Conservation (phyloP, 2,113 vertebrate genomes). For the Emydocephalus ijimae region DNA sequence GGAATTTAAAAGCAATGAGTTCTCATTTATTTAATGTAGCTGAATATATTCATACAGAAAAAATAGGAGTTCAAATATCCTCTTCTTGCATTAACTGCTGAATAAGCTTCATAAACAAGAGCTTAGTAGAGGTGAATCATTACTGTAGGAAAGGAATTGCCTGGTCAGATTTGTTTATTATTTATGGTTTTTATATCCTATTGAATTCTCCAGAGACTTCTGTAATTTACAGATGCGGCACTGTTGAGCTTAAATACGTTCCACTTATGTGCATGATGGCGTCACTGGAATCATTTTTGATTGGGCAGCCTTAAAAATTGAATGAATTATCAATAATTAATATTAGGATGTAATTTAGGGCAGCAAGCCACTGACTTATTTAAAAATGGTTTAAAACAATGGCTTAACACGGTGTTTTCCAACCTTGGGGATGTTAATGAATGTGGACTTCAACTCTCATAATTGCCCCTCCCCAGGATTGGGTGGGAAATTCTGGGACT, state of each 20-base stretch:
- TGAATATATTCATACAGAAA: conserved; percentile 8
- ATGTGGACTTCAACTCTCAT: neutral
- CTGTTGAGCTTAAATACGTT: conserved; percentile 15
- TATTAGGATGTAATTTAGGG: neutral
- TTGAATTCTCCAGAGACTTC: neutral
- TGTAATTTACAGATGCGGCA: neutral
- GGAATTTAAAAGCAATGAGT: conserved; percentile 7
- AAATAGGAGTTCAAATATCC: neutral
- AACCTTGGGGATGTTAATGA: neutral
- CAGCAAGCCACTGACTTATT: neutral
- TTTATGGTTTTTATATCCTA: neutral
- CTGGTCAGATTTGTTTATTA: neutral
- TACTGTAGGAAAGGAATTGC: neutral
- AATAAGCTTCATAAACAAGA: neutral
- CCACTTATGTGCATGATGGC: neutral
- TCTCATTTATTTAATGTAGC: conserved; percentile 1
- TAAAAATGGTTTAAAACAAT: neutral
- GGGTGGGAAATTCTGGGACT: neutral
- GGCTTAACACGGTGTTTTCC: neutral
- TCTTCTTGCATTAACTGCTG: neutral
- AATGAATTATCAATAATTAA: neutral
- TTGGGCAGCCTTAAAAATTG: neutral
- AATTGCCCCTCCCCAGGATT: neutral
- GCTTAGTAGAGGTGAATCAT: neutral
- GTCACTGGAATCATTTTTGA: neutral